These are phyloP conservation scores for Halictus rubicundus DNA, from an alignment of 1,140 invertebrate genomes.

Conservation along the genomic window DNA sequence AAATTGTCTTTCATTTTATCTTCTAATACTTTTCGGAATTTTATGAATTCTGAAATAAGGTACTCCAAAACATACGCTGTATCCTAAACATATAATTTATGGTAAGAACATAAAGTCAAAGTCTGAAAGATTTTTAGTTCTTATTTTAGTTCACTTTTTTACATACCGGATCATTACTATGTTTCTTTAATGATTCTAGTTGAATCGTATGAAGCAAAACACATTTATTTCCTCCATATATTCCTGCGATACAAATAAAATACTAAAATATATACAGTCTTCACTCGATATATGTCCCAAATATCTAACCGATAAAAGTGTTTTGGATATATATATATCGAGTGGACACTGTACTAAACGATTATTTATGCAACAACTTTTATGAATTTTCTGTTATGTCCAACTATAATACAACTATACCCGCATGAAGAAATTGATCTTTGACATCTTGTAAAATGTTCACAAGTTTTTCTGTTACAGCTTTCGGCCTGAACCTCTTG, in stretches of 20 bases:
- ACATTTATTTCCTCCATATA: slow-evolving; percentile 83
- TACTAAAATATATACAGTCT: background rate
- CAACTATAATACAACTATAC: background rate
- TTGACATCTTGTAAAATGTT: slow-evolving; percentile 76
- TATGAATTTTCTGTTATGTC: background rate
- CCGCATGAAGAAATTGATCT: slow-evolving; percentile 70
- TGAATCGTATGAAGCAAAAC: slow-evolving; percentile 83
- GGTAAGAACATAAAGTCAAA: slow-evolving; percentile 13
- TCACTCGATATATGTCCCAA: too few species aligned
- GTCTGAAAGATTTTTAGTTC: slow-evolving; percentile 68
- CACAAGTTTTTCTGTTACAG: slow-evolving; percentile 75
- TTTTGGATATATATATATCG: too few species aligned
- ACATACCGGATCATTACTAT: slow-evolving; percentile 73
- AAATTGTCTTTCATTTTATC: slow-evolving; percentile 64
- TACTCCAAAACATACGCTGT: slow-evolving; percentile 51
- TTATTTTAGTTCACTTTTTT: background rate
- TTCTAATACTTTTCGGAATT: slow-evolving; percentile 70
- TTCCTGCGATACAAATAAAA: slow-evolving; percentile 66
- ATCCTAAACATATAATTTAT: slow-evolving; percentile 50
- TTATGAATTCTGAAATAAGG: slow-evolving; percentile 67
- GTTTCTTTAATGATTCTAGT: slow-evolving; percentile 83
- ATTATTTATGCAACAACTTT: background rate
- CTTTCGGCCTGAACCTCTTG: slow-evolving; percentile 58
- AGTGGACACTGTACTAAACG: too few species aligned
- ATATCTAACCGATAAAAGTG: too few species aligned